Conservation (phyloP, 2,797 vertebrate genomes). For the Labeo calbasu region DNA sequence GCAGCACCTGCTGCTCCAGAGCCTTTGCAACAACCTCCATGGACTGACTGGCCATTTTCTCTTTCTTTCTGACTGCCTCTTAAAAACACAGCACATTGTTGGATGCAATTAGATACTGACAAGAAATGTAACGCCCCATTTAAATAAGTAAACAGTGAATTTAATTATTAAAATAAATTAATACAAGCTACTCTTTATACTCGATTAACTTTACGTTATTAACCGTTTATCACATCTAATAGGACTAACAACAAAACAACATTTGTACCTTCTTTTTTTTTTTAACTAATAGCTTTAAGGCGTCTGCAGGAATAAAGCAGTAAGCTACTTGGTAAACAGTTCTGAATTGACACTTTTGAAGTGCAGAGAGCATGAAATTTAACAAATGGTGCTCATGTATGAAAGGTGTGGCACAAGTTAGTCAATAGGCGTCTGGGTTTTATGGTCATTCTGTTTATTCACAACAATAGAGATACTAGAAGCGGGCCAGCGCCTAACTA, state of each 20-base stretch:
- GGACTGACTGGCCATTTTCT: slow-evolving; percentile 81
- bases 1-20: slow-evolving; percentile 87
- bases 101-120: not conserved
- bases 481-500: not conserved
- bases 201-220: not conserved
- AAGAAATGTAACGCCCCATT: not conserved
- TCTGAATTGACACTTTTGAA: not conserved
- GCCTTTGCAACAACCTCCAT: slow-evolving; percentile 86
- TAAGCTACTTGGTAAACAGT: not conserved
- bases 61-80: slow-evolving; percentile 5
- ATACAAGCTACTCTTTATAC: not conserved
- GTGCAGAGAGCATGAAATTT: not conserved
- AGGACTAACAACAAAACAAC: not conserved
- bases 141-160: not conserved
- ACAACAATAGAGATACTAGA: slow-evolving; percentile 8
- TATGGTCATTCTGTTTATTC: not conserved
- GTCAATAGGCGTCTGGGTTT: not conserved
- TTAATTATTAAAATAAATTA: not conserved
- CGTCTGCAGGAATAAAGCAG: not conserved
- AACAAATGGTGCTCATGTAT: not conserved
- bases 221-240: not conserved
- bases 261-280: not conserved
- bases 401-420: not conserved
- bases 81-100: not conserved
- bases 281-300: not conserved